Conservation (phyloP, 2,113 vertebrate species). For the Otolemur garnettii region DNA sequence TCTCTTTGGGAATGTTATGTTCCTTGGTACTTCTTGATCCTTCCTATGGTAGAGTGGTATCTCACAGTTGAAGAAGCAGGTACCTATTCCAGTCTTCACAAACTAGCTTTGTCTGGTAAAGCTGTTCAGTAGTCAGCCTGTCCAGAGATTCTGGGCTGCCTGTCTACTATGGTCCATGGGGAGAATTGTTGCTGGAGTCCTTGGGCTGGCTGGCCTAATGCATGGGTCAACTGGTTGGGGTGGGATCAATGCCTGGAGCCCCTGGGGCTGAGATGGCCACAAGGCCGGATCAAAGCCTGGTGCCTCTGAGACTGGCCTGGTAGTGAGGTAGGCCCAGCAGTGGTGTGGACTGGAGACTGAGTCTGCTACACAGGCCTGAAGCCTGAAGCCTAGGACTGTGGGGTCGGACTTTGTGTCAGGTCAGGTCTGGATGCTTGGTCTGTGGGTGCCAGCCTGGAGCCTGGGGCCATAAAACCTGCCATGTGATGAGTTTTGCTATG, state of each 20-base stretch:
- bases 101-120: neutral
- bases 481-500: neutral
- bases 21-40: neutral
- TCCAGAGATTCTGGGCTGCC: neutral
- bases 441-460: neutral
- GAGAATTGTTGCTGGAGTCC: neutral
- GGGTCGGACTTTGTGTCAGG: neutral
- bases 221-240: neutral
- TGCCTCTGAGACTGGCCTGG: neutral
- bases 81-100: neutral
- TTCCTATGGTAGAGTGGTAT: neutral
- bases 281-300: neutral
- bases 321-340: neutral
- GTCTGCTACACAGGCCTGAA: neutral
- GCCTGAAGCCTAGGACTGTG: neutral
- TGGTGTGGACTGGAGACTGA: neutral
- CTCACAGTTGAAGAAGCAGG: neutral
- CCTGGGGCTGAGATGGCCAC: neutral
- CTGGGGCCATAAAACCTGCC: neutral
- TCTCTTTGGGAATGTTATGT: neutral
- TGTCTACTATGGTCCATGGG: neutral
- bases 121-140: neutral
- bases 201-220: neutral
- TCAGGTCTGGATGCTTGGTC: neutral
- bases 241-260: neutral